These are phyloP conservation scores for Dexiosoma caninum DNA, from an alignment of 2,888 invertebrate species.

Conservation along the genomic window DNA sequence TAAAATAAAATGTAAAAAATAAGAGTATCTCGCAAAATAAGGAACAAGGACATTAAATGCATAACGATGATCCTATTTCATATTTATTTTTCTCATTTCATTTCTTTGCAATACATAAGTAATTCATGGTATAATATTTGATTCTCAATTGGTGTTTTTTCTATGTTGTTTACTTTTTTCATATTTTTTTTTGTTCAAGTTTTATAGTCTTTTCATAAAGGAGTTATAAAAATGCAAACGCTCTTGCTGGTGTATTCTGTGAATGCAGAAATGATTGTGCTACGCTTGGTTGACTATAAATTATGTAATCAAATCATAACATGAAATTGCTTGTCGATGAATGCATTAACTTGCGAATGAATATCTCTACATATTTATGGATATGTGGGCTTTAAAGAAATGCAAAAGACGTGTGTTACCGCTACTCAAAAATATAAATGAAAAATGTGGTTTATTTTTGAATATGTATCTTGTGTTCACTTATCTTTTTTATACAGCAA, in stretches of 20 bases:
- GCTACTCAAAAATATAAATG: neutral
- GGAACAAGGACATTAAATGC: constrained; percentile 26
- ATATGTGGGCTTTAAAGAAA: neutral
- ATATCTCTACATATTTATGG: neutral
- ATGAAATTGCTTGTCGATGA: constrained; percentile 50
- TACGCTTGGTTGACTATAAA: constrained; percentile 55
- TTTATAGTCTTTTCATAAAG: constrained; percentile 50
- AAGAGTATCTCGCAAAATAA: neutral
- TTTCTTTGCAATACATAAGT: constrained; percentile 46
- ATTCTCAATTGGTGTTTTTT: constrained; percentile 35
- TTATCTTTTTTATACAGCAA: constrained; percentile 16
- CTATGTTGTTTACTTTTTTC: neutral
- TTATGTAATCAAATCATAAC: constrained; percentile 62
- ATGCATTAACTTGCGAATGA: constrained; percentile 21
- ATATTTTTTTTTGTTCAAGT: neutral
- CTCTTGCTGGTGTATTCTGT: constrained; percentile 34
- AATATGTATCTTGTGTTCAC: no score
- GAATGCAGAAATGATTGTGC: constrained; percentile 51
- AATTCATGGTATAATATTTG: constrained; percentile 53
- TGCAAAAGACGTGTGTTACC: neutral
- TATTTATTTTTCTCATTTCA: neutral
- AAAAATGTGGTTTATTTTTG: neutral
- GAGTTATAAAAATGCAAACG: constrained; percentile 57
- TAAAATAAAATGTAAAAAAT: neutral
- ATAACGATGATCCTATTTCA: constrained; percentile 17